These are phyloP conservation scores for Muscicapa comitata DNA, from an alignment of 2,797 vertebrate genomes.

Conservation along the genomic window DNA sequence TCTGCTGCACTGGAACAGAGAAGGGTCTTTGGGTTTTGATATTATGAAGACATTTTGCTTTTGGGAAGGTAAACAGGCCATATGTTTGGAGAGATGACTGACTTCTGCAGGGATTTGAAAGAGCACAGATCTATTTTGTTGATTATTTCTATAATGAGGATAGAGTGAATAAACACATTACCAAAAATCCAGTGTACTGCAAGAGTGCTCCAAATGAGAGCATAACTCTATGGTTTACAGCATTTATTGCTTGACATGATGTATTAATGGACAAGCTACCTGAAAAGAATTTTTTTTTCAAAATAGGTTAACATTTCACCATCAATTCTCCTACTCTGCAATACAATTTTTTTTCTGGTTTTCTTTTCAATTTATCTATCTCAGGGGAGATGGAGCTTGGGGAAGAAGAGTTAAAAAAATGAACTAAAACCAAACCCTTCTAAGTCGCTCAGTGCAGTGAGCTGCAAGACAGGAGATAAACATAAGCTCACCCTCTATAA, in stretches of 20 bases:
- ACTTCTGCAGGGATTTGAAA: slow-evolving; percentile 49
- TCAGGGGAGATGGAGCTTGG: not conserved
- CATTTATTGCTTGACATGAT: not conserved
- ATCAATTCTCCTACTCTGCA: not conserved
- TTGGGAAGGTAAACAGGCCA: slow-evolving; percentile 52
- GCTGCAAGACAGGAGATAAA: not conserved
- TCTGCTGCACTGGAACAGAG: slow-evolving; percentile 37
- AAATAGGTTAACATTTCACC: fast-evolving
- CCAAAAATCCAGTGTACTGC: slow-evolving; percentile 20
- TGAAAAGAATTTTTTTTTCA: not conserved
- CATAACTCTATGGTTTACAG: not conserved
- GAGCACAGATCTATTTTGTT: slow-evolving; percentile 46
- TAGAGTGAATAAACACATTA: slow-evolving; percentile 46
- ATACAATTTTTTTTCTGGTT: not conserved
- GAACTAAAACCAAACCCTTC: not conserved
- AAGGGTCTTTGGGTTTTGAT: slow-evolving; percentile 35
- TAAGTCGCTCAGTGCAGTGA: not conserved
- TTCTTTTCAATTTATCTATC: not conserved
- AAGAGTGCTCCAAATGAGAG: slow-evolving; percentile 8
- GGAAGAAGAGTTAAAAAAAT: not conserved
- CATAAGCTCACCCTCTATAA: not conserved
- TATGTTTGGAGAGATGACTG: slow-evolving; percentile 55
- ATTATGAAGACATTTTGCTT: slow-evolving; percentile 46
- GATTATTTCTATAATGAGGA: slow-evolving; percentile 60
- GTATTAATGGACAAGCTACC: not conserved